Evolutionary conservation across 2,888 invertebrate species (phyloP).

Genomic region (Drosophila glabriapex): DNA sequence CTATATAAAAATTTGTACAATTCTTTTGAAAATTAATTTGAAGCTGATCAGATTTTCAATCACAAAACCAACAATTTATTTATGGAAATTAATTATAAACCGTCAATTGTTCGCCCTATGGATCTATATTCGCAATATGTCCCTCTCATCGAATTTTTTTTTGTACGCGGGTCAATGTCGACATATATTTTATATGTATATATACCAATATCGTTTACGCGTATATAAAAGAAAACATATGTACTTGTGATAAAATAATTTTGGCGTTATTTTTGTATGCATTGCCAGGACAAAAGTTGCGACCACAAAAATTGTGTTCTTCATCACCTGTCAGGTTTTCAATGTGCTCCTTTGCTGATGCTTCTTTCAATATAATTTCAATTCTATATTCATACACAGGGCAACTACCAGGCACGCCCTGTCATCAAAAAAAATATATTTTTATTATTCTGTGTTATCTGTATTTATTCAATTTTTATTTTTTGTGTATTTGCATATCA

Average conservation of each 20-base stretch:
- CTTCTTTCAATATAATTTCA: constrained; percentile 68
- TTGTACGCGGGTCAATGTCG: constrained; percentile 18
- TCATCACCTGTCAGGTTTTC: constrained; percentile 44
- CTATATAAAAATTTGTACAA: neutral
- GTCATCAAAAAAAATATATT: constrained; percentile 24
- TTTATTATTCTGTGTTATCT: constrained; percentile 39
- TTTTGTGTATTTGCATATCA: constrained; percentile 11
- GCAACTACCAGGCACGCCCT: neutral
- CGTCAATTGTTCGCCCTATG: neutral
- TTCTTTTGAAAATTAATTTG: neutral
- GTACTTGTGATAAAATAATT: constrained; percentile 25
- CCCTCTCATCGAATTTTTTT: neutral
- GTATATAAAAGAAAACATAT: constrained; percentile 6
- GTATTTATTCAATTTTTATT: constrained; percentile 8
- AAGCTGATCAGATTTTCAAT: neutral
- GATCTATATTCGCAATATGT: neutral
- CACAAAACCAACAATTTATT: neutral
- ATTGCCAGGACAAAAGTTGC: constrained; percentile 27
- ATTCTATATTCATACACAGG: constrained; percentile 50
- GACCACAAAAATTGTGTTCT: constrained; percentile 3
- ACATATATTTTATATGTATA: constrained; percentile 1
- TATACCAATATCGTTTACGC: constrained; percentile 9
- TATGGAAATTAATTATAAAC: neutral
- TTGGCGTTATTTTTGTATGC: constrained; percentile 36
- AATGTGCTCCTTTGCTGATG: constrained; percentile 40